Evolutionary conservation across 2,113 vertebrate species (phyloP), one percentile per base, ranked within the genome.

Genomic region (Chinchilla lanigera): DNA sequence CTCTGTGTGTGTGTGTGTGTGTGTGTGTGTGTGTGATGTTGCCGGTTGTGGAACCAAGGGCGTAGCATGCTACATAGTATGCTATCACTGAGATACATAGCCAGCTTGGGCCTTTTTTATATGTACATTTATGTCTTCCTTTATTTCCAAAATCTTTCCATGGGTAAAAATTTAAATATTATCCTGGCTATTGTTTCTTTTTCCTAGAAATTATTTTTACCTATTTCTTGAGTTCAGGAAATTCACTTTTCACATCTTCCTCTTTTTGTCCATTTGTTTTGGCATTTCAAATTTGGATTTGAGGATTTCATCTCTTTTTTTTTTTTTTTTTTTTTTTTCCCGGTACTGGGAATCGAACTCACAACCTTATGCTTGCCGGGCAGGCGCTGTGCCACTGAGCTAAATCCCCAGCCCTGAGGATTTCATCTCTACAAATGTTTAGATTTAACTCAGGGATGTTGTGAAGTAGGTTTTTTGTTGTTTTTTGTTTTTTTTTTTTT

Each of bases 111-210:
- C 0, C 16, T 90, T 87, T 90, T 75, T 8, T 75, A 50, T 26
- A 44, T n/a, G 24, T 16, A 78, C 28, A 67, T 82, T 71, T 84
- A 19, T 78, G 52, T 77, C 11, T 81, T 94, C 77, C 95, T 33
- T 75, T 81, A 77, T 67, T 75, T 96, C 50, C 47, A 94, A 5
- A 88, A 90, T 44, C 77, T 60, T 95, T 96, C 52, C 41, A 77
- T 16, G 7, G 47, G 52, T 2, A 89, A 7, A 94, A 90, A 33
- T 84, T 96, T 87, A 92, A 87, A 65, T 47, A 92, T 54, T 86
- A 82, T 44, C 20, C 75, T 65, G 38, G 56, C 8, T 75, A 81
- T 8, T 88, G 3, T 26, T 61, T 61, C 50, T 54, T 63, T 7
- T 89, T 52, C 71, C 67, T 71, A 88, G 81, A 7, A 95, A 90